These are phyloP conservation scores for Drosophila grimshawi DNA, from an alignment of 1,140 invertebrate genomes.

Conservation along the genomic window DNA sequence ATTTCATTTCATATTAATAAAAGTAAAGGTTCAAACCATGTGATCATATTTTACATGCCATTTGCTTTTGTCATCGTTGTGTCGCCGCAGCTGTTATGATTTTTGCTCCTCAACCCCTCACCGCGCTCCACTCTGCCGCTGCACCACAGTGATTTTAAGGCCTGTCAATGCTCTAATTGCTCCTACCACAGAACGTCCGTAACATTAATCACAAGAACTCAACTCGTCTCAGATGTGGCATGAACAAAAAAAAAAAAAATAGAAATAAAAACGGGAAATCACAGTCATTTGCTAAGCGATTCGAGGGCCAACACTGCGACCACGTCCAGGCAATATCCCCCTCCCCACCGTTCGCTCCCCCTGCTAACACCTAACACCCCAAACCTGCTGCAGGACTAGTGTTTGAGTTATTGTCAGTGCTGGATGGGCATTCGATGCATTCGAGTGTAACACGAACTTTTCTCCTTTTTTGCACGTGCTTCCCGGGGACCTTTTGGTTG, in stretches of 20 bases:
- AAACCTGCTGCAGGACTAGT: constrained; percentile 13
- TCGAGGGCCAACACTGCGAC: constrained; percentile 35
- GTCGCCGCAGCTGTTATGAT: constrained; percentile 67
- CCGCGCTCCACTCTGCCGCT: background rate
- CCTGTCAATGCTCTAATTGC: constrained; percentile 81
- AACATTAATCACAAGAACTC: constrained; percentile 74
- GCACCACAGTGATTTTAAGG: constrained; percentile 44
- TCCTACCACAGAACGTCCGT: constrained; percentile 70
- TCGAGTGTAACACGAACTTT: constrained; percentile 78
- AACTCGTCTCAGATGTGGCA: constrained; percentile 59
- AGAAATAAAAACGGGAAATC: constrained; percentile 64
- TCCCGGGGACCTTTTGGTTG: constrained; percentile 51
- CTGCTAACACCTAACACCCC: background rate
- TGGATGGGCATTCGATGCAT: constrained; percentile 64
- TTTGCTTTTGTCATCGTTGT: constrained; percentile 70
- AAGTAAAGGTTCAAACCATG: constrained; percentile 54
- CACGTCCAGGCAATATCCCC: constrained; percentile 19
- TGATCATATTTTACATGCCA: constrained; percentile 80
- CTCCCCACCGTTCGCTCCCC: background rate
- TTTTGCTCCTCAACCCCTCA: constrained; percentile 12
- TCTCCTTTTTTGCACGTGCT: constrained; percentile 23
- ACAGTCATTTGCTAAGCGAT: constrained; percentile 78
- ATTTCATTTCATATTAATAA: constrained; percentile 43
- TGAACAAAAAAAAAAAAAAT: constrained; percentile 34
- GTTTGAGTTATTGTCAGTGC: constrained; percentile 76